Conservation (phyloP, 2,888 invertebrate species). For the Aphodius granarius region DNA sequence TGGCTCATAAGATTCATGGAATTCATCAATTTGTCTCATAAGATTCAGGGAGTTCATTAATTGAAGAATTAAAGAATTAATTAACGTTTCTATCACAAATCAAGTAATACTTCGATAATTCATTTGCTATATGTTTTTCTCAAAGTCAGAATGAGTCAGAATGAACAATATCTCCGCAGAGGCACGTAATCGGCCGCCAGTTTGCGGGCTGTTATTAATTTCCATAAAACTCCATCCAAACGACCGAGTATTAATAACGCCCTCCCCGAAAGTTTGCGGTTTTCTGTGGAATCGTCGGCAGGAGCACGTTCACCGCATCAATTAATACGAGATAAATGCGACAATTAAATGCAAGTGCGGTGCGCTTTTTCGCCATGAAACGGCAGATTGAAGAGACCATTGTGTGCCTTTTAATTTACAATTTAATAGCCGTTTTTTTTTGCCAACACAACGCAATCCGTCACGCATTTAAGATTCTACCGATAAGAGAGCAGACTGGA, state of each 20-base stretch:
- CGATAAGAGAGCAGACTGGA: background rate
- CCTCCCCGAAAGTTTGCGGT: background rate
- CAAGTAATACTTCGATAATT: background rate
- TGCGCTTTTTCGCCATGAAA: background rate
- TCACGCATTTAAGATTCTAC: background rate
- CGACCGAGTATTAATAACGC: background rate
- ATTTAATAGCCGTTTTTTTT: background rate
- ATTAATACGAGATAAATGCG: background rate
- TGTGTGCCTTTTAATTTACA: background rate
- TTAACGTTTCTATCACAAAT: too few relatives aligned
- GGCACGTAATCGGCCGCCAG: background rate
- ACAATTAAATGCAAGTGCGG: background rate
- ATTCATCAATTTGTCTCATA: background rate
- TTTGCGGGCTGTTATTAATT: background rate
- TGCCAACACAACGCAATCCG: background rate
- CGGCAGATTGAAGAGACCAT: background rate
- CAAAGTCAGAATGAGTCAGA: background rate
- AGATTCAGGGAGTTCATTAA: background rate
- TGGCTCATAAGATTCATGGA: background rate
- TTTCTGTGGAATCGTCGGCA: background rate
- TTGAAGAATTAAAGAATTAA: background rate
- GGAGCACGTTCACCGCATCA: background rate
- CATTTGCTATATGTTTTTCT: background rate
- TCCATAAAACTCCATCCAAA: background rate
- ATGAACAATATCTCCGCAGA: background rate